Base-by-base conservation (phyloP, 2,888 invertebrate genomes). In the Gandaritis pyraliata region DNA sequence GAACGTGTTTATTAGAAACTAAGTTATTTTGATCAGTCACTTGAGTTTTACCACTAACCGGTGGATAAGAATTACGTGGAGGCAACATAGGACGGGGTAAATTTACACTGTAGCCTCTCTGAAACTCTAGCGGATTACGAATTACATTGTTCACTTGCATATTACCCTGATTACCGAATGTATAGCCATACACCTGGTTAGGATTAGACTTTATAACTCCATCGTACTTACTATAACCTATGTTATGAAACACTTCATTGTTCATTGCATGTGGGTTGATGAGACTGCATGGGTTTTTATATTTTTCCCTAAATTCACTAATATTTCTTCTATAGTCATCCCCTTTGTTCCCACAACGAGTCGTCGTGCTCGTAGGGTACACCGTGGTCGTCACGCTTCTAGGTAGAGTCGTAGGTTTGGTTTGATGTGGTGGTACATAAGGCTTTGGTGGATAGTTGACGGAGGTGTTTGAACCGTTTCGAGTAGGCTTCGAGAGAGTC, bases 1-100 rank as follows among this genome's bases (percentile, higher is more conserved):
- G 94, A 83, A 94, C 83, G 82, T 94, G 85, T 85, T 93, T 86
- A 88, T 85, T 89, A 85, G 88, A 86, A 82, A 87, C 83, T 87
- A 90, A 81, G 71, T 85, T 90, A 85, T 81, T 86, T 80, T 87
- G 87, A 86, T 90, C 88, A 87, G 90, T 88, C 86, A 82, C 85
- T 90, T 92, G 93, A 75, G 80, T 87, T 90, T 93, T 93, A 77
- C 91, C 92, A 83, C 92, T 90, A 73, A 94, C 92, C 47, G 94
- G 93, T 73, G 94, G 94, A 82, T 94, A 94, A 73, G 94, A 94
- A 87, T 94, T 94, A 77, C 94, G 90, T 50, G 94, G 94, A 79
- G 94, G 93, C 82, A 94, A 89, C 89, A 93, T 90, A 75, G 93
- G 92, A 85, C 93, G 93, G 81, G 93, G 91, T 84, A 92, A 86